Percentiles rank a stretch among this genome's conserved stretches.
These are phyloP conservation scores for Neolamprologus falcicula DNA, from an alignment of 2,113 vertebrate genomes.

Conservation along the genomic window DNA sequence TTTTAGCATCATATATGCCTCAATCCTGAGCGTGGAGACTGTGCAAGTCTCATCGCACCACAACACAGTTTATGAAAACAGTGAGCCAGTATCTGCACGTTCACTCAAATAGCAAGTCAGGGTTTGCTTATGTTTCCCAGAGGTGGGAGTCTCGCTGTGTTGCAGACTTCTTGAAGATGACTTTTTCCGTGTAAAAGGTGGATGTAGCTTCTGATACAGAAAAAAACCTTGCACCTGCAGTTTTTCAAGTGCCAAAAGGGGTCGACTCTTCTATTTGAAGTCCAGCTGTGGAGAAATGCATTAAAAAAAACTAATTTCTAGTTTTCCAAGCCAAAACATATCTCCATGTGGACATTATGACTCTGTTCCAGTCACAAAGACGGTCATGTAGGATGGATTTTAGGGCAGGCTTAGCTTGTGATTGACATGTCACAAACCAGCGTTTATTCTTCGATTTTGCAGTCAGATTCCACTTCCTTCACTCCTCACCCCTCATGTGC, in stretches of 20 bases:
- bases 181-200: neutral
- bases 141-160: neutral
- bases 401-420: neutral
- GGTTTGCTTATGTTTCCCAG: neutral
- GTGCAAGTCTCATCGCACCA: neutral
- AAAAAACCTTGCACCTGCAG: neutral
- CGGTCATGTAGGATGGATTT: neutral
- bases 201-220: neutral
- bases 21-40: neutral
- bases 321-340: neutral
- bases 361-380: neutral
- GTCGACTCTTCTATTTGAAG: neutral
- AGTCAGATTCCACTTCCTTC: neutral
- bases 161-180: neutral
- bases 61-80: neutral
- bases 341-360: neutral
- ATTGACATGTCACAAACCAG: neutral
- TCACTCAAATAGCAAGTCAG: neutral
- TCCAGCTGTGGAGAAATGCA: neutral
- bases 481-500: neutral
- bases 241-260: neutral
- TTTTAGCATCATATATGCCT: neutral
- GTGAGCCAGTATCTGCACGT: neutral
- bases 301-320: accelerated
- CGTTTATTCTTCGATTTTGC: neutral